These are phyloP conservation scores for Enchytraeus crypticus DNA, from an alignment of 2,888 invertebrate species.

Conservation along the genomic window DNA sequence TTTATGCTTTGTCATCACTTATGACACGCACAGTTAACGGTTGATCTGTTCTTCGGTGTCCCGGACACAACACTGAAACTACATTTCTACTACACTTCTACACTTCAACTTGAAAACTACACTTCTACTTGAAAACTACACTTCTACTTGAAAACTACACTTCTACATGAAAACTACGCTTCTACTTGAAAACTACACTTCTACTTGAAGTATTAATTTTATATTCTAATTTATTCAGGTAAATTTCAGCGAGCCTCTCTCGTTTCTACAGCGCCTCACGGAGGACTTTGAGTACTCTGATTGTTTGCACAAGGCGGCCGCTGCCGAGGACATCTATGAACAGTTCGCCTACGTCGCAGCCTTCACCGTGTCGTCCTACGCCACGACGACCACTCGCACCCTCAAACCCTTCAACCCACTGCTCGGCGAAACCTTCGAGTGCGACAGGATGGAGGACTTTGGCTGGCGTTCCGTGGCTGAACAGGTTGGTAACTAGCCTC, in stretches of 20 bases:
- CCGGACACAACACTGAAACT: too few relatives aligned
- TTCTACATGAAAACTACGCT: too few relatives aligned
- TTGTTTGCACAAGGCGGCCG: constrained; percentile 75
- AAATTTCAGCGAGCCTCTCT: constrained; percentile 96
- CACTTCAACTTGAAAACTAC: too few relatives aligned
- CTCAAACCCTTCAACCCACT: constrained; percentile 97
- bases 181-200: neutral
- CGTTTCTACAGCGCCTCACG: constrained; percentile 91
- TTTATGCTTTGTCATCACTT: too few relatives aligned
- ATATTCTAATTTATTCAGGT: constrained; percentile 52
- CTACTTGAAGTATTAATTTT: neutral
- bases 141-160: too few relatives aligned
- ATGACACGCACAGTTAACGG: too few relatives aligned
- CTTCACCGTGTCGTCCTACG: constrained; percentile 67
- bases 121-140: too few relatives aligned
- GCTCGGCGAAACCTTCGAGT: constrained; percentile 92
- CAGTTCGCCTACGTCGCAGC: constrained; percentile 92
- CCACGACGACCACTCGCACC: constrained; percentile 59
- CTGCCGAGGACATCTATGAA: constrained; percentile 67
- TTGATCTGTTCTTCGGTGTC: too few relatives aligned
- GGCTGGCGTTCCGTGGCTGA: constrained; percentile 91
- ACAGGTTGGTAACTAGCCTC: constrained; percentile 64
- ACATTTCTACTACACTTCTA: too few relatives aligned
- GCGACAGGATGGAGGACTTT: constrained; percentile 84
- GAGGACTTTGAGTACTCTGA: constrained; percentile 96